These are phyloP conservation scores for Leptopilina clavipes DNA, from an alignment of 1,140 invertebrate species.

Conservation along the genomic window DNA sequence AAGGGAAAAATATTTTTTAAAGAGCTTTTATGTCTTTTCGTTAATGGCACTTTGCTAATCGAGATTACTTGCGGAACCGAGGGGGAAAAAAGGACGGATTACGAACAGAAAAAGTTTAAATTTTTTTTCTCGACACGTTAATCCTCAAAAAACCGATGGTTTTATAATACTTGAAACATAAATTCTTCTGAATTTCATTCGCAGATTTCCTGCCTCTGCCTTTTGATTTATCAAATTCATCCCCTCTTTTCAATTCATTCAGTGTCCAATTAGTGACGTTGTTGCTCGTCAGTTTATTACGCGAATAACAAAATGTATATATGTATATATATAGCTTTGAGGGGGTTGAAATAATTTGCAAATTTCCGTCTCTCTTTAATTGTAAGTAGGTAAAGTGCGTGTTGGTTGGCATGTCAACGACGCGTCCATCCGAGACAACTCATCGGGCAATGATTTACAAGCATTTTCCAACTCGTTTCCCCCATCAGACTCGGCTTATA, in stretches of 20 bases:
- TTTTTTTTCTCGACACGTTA: neutral
- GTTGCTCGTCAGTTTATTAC: constrained; percentile 37
- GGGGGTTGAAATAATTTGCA: constrained; percentile 14
- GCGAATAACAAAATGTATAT: constrained; percentile 37
- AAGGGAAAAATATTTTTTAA: neutral
- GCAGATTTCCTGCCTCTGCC: neutral
- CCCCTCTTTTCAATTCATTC: constrained; percentile 2
- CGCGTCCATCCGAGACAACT: constrained; percentile 25
- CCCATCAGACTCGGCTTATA: constrained; percentile 5
- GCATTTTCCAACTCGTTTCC: constrained; percentile 31
- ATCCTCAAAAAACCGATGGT: neutral
- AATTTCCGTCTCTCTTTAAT: constrained; percentile 10
- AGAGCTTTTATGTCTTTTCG: constrained; percentile 4
- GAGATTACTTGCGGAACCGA: constrained; percentile 15
- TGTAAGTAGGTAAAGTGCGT: constrained; percentile 11
- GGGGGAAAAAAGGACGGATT: neutral
- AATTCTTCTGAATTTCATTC: constrained; percentile 7
- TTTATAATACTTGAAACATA: constrained; percentile 4
- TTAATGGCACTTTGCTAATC: constrained; percentile 33
- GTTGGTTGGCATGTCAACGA: constrained; percentile 17
- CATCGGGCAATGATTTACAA: constrained; percentile 28
- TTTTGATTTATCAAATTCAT: constrained; percentile 6
- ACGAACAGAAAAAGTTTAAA: constrained; percentile 33
- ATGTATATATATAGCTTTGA: no score
- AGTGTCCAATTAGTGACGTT: constrained; percentile 36